Base-by-base conservation (phyloP, 2,113 vertebrate species). In the Microtus richardsoni region DNA sequence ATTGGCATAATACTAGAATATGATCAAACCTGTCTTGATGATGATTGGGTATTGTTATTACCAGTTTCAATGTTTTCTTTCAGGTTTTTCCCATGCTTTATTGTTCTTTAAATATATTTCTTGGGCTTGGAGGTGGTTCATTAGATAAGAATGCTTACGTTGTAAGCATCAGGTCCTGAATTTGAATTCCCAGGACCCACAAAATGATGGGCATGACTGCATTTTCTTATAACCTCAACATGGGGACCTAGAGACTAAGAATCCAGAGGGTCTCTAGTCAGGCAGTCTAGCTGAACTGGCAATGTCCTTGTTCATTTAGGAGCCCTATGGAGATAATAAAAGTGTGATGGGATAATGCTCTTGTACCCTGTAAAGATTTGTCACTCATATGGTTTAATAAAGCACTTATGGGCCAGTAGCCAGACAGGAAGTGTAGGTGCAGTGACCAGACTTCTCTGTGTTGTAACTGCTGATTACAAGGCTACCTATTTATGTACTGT, bases 31-130 rank as follows among this genome's bases (percentile, higher is more conserved):
- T 71, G 7, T 84, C 44, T 87, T 71, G 44, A 73, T 16, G 30
- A 82, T 94, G 52, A 85, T 68, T 88, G 93, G 36, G 52, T 94
- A n/a, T 30, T 70, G 77, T 90, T 88, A 68, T 3, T 10, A 66
- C 74, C 19, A 49, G 7, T 87, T 33, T 71, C 79, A 71, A 39
- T 89, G 28, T 91, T 94, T 44, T 52, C 83, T 79, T 54, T 71
- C 39, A 83, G 58, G 24, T 93, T 92, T 87, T 4, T 4, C 22
- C 49, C 22, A 78, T 47, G 7, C 22, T 83, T 87, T 75, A 47
- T 91, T 95, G 16, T 8, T 26, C 19, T 89, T 75, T 91, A 73
- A 75, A 86, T 79, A 5, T 36, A 49, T 86, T 49, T 68, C 30
- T 68, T 10, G 41, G 10, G 44, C 70, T 30, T 71, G 39, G 16